Base-by-base conservation (phyloP, 2,888 invertebrate genomes). In the Petrolisthes manimaculis region DNA sequence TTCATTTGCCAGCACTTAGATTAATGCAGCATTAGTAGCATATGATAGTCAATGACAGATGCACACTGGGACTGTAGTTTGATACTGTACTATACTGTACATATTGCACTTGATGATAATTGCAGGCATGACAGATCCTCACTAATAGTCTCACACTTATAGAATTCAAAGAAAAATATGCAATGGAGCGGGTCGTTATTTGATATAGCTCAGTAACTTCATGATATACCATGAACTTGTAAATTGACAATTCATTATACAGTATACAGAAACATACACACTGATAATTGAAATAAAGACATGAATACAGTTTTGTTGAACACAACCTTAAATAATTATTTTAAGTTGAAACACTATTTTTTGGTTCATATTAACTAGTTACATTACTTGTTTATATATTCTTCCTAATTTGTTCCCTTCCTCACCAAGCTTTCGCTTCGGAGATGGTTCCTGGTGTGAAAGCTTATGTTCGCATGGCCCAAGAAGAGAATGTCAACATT, bases 371-470 rank as follows among this genome's bases (percentile, higher is more conserved):
- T 81, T 81, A 24, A 12, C 37, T 54, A 4, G 5, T n/a, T 24
- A 71, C 78, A 79, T 37, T 37, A 37, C 37, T 37, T 37, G 2
- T 37, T 37, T 37, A 37, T 24, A 9, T 79, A 37, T 54, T n/a
- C 78, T 78, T 14, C 74, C 61, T 84, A 69, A 83, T 53, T 53
- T 51, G 12, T 67, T 83, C 86, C 87, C 78, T 84, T 67, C 80
- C 81, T 71, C 61, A 79, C 53, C 61, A 88, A 90, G 90, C 90
- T 56, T 89, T 90, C 82, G 81, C 86, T n/a, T 37, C 89, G 71
- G 90, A 89, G 87, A 90, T 90, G 90, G 90, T 88, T 81, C 90
- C 90, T 56, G 90, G 90, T 18, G 86, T 89, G 77, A 85, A 89
- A 77, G 90, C 90, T 77, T 84, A 82, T 77, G 82, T 90, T 8